phyloP scores from a whole-genome alignment of 53 echinoderm and acorn worm species.

The Astropecten irregularis region DNA sequence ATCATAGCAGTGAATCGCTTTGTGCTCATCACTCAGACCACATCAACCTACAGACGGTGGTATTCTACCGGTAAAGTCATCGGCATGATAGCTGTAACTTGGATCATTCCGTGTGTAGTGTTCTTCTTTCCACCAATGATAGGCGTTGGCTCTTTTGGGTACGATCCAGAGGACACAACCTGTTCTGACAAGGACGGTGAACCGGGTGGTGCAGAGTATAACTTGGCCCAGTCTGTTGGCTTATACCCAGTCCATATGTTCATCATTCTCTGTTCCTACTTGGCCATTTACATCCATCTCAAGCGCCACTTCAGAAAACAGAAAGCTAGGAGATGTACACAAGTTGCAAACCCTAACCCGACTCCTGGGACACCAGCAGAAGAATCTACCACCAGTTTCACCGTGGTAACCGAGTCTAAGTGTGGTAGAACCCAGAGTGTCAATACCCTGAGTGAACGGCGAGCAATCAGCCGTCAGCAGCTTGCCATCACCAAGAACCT shows the following conservation, averaged over 20 bases:
- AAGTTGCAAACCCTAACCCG: no score
- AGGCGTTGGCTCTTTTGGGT: constrained; percentile 32
- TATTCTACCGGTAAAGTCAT: constrained; percentile 52
- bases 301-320: constrained; percentile 51
- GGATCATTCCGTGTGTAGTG: constrained; percentile 47
- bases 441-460: neutral
- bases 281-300: constrained; percentile 58
- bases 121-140: constrained; percentile 36
- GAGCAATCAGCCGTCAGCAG: constrained; percentile 33
- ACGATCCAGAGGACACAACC: constrained; percentile 30
- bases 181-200: constrained; percentile 50
- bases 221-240: constrained; percentile 40
- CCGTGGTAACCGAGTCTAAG: neutral
- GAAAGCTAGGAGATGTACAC: neutral
- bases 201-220: constrained; percentile 27
- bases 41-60: constrained; percentile 42
- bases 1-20: constrained; percentile 69
- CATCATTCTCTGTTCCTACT: constrained; percentile 59
- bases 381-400: neutral
- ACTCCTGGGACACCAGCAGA: neutral
- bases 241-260: constrained; percentile 41
- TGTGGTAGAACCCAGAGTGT: no score
- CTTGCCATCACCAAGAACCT: constrained; percentile 57
- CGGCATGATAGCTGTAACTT: constrained; percentile 58
- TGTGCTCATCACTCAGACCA: constrained; percentile 57